Evolutionary conservation across 92 coral and sea anemone species (phyloP), one percentile per base, ranked within the genome.

Genomic region (Meandrina meandrites): DNA sequence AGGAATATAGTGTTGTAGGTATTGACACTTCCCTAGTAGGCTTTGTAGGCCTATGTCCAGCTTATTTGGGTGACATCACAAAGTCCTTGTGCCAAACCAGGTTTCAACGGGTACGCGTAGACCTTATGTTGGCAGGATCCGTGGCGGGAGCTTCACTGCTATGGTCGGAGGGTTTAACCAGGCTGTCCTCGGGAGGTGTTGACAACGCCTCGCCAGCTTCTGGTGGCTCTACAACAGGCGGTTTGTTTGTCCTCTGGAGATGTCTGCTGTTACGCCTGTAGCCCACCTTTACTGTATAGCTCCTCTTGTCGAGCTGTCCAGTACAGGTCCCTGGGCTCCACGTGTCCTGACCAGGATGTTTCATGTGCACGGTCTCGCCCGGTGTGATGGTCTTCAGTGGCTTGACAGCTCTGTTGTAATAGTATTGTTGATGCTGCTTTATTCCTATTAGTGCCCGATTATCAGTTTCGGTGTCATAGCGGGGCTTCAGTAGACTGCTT

Each of bases 61-160:
- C 51, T 10, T 47, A 47, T 47, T 47, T 47, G 5, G 5, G 5
- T 47, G 51, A 4, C 51, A 47, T 47, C 10, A 47, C 51, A 47
- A 4, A 47, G 51, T 47, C 51, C 51, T 47, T 47, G 51, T 47
- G 51, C 51, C 51, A 47, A 47, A 47, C 51, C 51, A 47, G 51
- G 10, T 10, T 10, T 47, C 51, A 5, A 4, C 6, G 10, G 51
- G 10, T 47, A 5, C 5, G 51, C 10, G 51, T 47, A n/a, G n/a
- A n/a, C n/a, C n/a, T n/a, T n/a, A n/a, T 71, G 21, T 91, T 42
- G 58, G 89, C 86, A 42, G 21, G 19, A 24, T 89, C 89, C 18
- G 81, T 89, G 21, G 81, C 80, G 47, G 50, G 78, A 15, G 78
- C 22, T 17, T 36, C 79, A 22, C 54, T 47, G 56, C 18, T 47